These are phyloP conservation scores for Caracal caracal DNA, from an alignment of 2,113 vertebrate species.

Conservation along the genomic window DNA sequence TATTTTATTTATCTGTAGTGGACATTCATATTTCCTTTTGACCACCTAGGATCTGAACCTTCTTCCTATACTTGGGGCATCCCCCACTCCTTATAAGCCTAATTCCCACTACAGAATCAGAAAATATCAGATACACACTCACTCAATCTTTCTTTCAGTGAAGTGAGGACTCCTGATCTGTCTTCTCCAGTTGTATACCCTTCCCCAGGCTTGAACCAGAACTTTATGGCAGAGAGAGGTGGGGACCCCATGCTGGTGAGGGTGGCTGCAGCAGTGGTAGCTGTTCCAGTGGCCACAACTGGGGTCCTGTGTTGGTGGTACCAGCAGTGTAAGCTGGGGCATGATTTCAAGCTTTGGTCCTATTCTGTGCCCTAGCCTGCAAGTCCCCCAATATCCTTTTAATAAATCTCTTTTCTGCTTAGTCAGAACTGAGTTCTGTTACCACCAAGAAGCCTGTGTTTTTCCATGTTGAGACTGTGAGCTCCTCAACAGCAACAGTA, in stretches of 20 bases:
- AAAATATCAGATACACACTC: not conserved
- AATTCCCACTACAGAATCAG: not conserved
- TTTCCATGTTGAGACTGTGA: not conserved
- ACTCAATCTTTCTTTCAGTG: not conserved
- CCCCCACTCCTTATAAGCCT: not conserved
- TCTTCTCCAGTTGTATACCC: not conserved
- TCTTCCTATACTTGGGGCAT: not conserved
- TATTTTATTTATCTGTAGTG: not conserved
- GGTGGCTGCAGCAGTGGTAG: not conserved
- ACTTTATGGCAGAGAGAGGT: not conserved
- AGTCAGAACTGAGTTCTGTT: not conserved
- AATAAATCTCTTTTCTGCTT: not conserved
- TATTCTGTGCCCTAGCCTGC: not conserved
- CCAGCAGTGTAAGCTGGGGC: too few species aligned
- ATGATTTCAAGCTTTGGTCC: not conserved
- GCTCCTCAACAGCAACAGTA: not conserved
- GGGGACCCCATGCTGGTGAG: not conserved
- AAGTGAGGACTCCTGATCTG: not conserved
- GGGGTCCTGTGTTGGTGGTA: not conserved
- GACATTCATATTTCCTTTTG: not conserved
- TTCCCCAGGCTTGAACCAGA: not conserved
- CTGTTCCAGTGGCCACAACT: not conserved
- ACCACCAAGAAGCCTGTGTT: not conserved
- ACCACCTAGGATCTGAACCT: not conserved
- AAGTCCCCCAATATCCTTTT: not conserved